phyloP scores from a whole-genome alignment of 2,888 invertebrate genomes.

The Nemurella pictetii region DNA sequence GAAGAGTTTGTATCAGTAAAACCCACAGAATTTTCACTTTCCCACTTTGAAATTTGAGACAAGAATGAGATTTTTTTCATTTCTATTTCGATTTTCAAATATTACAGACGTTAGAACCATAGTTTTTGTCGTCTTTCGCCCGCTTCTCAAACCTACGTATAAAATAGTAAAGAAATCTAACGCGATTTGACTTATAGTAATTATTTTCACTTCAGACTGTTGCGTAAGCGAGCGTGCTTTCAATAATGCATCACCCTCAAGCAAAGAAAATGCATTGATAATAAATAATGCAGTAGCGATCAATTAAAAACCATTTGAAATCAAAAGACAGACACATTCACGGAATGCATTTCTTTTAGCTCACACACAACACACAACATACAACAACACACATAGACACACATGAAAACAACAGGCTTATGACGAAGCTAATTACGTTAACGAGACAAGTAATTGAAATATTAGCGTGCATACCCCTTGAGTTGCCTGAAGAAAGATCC shows the following conservation, averaged over 20 bases:
- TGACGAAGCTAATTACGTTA: neutral
- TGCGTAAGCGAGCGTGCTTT: neutral
- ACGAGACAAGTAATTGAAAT: neutral
- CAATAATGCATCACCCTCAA: neutral
- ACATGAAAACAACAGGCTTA: too few relatives aligned
- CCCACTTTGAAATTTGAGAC: too few relatives aligned
- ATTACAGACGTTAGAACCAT: too few relatives aligned
- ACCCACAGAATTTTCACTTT: too few relatives aligned
- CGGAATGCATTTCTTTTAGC: neutral
- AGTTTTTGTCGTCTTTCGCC: too few relatives aligned
- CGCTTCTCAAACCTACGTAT: too few relatives aligned
- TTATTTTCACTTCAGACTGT: too few relatives aligned
- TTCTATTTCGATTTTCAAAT: too few relatives aligned
- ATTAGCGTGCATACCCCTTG: conserved; percentile 20
- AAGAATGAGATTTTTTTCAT: too few relatives aligned
- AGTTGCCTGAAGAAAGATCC: conserved; percentile 37
- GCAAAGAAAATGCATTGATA: neutral
- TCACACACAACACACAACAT: neutral
- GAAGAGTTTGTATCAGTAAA: too few relatives aligned
- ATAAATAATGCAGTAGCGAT: neutral
- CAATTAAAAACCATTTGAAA: neutral
- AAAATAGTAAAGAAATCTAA: too few relatives aligned
- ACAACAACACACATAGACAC: neutral
- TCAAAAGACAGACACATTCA: neutral
- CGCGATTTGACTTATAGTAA: too few relatives aligned